Conservation (phyloP, 2,797 vertebrate species). For the Centropyge bicolor region DNA sequence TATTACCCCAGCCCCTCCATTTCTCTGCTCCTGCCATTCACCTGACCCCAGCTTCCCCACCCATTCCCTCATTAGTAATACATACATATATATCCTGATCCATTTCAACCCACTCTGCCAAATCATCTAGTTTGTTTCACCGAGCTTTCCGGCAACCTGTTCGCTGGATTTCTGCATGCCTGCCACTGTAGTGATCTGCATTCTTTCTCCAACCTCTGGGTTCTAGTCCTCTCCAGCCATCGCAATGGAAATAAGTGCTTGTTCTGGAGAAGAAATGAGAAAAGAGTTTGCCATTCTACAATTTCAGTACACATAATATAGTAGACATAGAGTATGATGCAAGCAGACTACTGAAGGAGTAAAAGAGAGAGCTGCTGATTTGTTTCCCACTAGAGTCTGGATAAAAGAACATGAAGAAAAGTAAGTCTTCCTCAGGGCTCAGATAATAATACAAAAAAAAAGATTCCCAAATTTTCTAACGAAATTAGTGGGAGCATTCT, state of each 20-base stretch:
- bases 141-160: no score
- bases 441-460: constrained; percentile 39
- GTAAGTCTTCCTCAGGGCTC: constrained; percentile 13
- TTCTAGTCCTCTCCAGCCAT: no score
- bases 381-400: constrained; percentile 12
- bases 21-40: no score
- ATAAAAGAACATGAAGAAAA: constrained; percentile 27
- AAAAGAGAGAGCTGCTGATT: constrained; percentile 9
- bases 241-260: not conserved
- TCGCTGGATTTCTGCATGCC: not conserved
- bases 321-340: not conserved
- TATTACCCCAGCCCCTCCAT: not conserved
- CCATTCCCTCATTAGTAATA: not conserved
- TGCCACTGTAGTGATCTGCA: not conserved
- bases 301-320: not conserved
- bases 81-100: not conserved
- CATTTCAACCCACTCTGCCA: not conserved
- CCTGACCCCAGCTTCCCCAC: no score
- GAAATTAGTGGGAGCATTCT: no score
- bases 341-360: not conserved
- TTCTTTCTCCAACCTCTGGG: no score
- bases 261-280: not conserved
- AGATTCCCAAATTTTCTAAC: constrained; percentile 52
- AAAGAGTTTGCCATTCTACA: not conserved
- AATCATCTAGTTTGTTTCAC: not conserved